Evolutionary conservation across 2,797 vertebrate species (phyloP).

Genomic region (Eulemur mongoz): DNA sequence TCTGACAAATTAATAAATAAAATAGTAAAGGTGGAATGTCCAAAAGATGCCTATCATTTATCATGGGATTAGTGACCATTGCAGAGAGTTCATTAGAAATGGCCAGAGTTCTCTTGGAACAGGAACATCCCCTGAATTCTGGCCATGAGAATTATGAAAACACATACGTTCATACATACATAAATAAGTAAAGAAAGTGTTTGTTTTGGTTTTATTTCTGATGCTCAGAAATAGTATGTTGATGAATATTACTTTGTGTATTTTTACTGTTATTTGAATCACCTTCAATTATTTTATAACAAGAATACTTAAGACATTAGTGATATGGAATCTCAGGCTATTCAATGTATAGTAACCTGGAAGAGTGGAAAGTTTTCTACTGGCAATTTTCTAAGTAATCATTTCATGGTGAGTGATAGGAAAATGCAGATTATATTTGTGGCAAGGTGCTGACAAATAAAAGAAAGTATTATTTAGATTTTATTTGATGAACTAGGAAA

Average conservation of each 20-base stretch:
- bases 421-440: neutral
- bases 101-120: accelerated
- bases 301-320: neutral
- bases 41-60: neutral
- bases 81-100: neutral
- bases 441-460: neutral
- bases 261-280: neutral
- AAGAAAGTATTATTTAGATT: neutral
- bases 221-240: neutral
- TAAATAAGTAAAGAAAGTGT: neutral
- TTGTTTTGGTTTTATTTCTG: neutral
- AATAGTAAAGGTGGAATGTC: neutral
- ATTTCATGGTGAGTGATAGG: neutral
- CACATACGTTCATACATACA: neutral
- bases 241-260: neutral
- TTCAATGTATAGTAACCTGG: neutral
- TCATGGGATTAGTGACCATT: neutral
- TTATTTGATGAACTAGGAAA: neutral
- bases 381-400: neutral
- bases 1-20: neutral
- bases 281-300: neutral
- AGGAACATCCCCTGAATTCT: neutral
- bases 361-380: neutral
- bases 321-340: accelerated
- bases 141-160: neutral